phyloP scores from a whole-genome alignment of 2,113 vertebrate species.

The Symphodus melops region DNA sequence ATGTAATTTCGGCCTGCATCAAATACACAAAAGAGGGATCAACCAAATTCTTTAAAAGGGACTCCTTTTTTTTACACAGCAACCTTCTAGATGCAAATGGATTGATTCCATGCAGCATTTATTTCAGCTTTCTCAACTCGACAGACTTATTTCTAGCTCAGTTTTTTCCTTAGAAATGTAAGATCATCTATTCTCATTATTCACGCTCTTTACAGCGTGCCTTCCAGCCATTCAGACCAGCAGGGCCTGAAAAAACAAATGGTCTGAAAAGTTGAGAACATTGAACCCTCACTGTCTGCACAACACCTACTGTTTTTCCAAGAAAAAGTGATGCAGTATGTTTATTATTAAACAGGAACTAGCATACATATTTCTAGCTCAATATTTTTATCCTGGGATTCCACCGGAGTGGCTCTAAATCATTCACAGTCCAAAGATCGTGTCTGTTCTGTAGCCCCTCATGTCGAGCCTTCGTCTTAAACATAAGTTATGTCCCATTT shows the following conservation, averaged over 20 bases:
- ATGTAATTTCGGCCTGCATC: conserved; percentile 68
- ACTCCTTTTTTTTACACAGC: conserved; percentile 4
- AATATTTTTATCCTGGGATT: too few species aligned
- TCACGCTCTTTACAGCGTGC: conserved; percentile 4
- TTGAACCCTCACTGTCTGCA: conserved; percentile 19
- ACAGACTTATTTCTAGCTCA: conserved; percentile 17
- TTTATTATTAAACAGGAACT: conserved; percentile 6
- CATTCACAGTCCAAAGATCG: background rate
- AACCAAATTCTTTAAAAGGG: conserved; percentile 59
- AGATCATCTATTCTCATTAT: conserved; percentile 31
- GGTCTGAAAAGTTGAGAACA: conserved; percentile 20
- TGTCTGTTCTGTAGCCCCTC: background rate
- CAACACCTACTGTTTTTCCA: conserved; percentile 18
- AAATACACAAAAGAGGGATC: conserved; percentile 71
- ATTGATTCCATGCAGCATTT: conserved; percentile 54
- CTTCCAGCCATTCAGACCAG: conserved; percentile 41
- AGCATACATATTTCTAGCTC: background rate
- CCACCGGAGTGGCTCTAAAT: background rate
- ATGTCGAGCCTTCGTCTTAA: background rate
- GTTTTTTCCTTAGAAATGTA: conserved; percentile 37
- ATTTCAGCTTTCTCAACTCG: conserved; percentile 4
- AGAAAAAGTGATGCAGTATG: conserved; percentile 13
- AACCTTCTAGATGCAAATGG: conserved; percentile 47
- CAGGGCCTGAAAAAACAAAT: background rate
- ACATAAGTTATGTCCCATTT: background rate